These are phyloP conservation scores for Hymenochirus boettgeri DNA, from an alignment of 2,113 vertebrate genomes.

Conservation along the genomic window DNA sequence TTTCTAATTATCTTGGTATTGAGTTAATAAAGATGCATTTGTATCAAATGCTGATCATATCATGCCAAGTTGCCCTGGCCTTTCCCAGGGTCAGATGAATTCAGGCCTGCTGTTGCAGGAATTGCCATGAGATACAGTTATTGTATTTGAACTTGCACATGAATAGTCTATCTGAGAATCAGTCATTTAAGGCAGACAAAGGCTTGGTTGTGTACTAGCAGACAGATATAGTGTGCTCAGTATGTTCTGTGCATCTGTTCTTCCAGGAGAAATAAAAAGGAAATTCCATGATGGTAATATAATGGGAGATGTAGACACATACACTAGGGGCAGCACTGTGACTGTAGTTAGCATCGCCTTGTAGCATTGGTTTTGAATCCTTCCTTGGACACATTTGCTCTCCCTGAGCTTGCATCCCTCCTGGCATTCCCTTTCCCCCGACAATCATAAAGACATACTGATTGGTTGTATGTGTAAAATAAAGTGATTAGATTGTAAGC, in stretches of 20 bases:
- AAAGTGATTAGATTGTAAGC: too few species aligned
- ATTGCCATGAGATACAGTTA: constrained; percentile 5
- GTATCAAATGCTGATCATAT: background rate
- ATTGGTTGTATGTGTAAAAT: too few species aligned
- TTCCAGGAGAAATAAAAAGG: too few species aligned
- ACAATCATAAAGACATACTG: too few species aligned
- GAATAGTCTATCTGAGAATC: background rate
- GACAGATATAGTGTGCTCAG: too few species aligned
- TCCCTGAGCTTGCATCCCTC: constrained; percentile 1
- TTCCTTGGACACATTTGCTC: too few species aligned
- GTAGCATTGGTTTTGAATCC: too few species aligned
- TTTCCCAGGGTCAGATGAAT: background rate
- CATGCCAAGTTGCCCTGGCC: background rate
- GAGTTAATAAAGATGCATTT: constrained; percentile 5
- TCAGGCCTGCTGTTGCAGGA: constrained; percentile 8
- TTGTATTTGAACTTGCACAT: background rate
- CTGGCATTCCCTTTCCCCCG: background rate
- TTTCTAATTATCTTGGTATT: background rate
- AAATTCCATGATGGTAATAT: too few species aligned
- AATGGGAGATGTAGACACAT: too few species aligned
- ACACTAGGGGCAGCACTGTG: too few species aligned
- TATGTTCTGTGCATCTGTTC: too few species aligned
- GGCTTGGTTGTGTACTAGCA: constrained; percentile 4
- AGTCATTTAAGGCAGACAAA: constrained; percentile 4
- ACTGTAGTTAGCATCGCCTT: too few species aligned